These are phyloP conservation scores for Salarias fasciatus DNA, from an alignment of 2,797 vertebrate species.

Conservation along the genomic window DNA sequence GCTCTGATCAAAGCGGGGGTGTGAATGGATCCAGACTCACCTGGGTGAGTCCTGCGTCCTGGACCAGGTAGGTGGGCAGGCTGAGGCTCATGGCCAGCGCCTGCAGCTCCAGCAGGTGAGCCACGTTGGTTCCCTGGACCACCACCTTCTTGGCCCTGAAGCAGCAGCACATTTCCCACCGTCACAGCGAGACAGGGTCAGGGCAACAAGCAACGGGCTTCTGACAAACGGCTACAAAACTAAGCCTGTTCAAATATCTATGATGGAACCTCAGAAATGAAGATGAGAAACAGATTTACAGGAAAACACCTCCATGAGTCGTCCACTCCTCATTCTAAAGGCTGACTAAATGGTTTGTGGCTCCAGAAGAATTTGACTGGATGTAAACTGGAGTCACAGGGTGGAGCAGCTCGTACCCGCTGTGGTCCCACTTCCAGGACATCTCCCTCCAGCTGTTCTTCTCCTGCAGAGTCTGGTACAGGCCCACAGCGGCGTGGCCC, in stretches of 20 bases:
- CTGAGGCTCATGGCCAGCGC: conserved; percentile 87
- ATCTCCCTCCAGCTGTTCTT: conserved; percentile 86
- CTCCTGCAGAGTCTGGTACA: conserved; percentile 86
- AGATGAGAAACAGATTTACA: too few species aligned
- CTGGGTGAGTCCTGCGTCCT: conserved; percentile 87
- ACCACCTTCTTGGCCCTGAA: conserved; percentile 88
- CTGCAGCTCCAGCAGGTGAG: conserved; percentile 87
- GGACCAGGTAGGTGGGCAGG: conserved; percentile 86
- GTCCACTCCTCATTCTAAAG: too few species aligned
- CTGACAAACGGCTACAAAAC: too few species aligned
- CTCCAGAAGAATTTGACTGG: too few species aligned
- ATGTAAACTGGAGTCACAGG: too few species aligned
- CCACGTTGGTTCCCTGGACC: conserved; percentile 84
- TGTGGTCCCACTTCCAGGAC: conserved; percentile 87
- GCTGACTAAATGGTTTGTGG: too few species aligned
- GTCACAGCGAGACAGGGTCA: too few species aligned
- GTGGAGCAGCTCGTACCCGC: conserved; percentile 78
- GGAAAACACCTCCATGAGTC: too few species aligned
- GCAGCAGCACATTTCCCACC: conserved; percentile 14
- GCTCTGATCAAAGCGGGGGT: too few species aligned
- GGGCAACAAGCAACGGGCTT: too few species aligned
- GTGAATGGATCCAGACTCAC: conserved; percentile 66
- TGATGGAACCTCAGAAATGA: too few species aligned
- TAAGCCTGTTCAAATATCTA: too few species aligned
- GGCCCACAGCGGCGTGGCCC: conserved; percentile 85